phyloP scores from a whole-genome alignment of 2,113 vertebrate genomes.

The Formicarius rufipectus region DNA sequence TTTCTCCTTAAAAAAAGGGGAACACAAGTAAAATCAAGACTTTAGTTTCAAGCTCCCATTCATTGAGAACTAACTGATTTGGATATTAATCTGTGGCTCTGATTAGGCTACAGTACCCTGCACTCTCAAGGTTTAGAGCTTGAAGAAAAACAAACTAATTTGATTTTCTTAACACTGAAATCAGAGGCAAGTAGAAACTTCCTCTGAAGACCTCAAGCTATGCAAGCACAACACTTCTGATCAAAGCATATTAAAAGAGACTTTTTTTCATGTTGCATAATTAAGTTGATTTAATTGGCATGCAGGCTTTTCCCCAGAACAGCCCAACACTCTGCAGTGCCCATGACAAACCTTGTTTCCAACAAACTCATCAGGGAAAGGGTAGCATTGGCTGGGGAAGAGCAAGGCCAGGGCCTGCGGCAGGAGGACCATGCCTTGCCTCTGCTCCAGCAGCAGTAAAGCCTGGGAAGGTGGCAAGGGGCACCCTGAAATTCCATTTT shows the following conservation, averaged over 20 bases:
- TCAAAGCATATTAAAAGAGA: neutral
- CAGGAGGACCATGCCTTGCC: neutral
- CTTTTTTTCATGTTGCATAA: neutral
- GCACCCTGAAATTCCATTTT: neutral
- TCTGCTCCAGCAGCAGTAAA: neutral
- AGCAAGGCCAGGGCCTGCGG: neutral
- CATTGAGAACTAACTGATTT: neutral
- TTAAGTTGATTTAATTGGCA: neutral
- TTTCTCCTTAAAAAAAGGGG: neutral
- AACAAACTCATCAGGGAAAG: neutral
- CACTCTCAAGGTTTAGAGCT: neutral
- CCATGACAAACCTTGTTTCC: neutral
- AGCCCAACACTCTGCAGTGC: rapidly evolving
- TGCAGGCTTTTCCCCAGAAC: neutral
- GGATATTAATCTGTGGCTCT: neutral
- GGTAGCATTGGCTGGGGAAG: neutral
- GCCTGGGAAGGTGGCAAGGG: too few relatives aligned
- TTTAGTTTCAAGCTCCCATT: neutral
- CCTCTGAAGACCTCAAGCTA: neutral
- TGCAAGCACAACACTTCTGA: neutral
- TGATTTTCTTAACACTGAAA: neutral
- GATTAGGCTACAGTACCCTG: neutral
- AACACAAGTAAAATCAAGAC: slow-evolving; percentile 12
- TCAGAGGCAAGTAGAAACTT: neutral
- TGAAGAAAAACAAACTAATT: neutral